Percentiles rank a stretch among this genome's conserved stretches.
Conservation (phyloP, 2,113 vertebrate species). For the Conger conger region DNA sequence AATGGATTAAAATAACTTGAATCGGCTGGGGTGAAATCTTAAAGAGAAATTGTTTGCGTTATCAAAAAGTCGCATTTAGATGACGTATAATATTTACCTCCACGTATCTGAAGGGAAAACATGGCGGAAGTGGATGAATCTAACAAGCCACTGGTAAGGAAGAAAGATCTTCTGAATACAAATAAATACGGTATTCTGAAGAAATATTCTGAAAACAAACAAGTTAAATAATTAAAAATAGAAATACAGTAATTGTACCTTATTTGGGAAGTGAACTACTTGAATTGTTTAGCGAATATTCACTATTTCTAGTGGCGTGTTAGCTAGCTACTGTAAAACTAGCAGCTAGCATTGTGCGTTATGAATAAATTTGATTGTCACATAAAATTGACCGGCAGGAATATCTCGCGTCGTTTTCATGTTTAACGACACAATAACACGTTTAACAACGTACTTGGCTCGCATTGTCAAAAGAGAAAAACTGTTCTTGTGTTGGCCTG, state of each 20-base stretch:
- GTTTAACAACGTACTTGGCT: not conserved
- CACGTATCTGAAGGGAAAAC: constrained; percentile 34
- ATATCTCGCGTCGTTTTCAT: too few relatives aligned
- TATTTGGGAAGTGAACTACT: too few relatives aligned
- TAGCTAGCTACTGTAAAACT: too few relatives aligned
- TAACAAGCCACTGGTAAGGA: constrained; percentile 57
- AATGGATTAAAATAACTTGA: not conserved
- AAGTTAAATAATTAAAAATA: not conserved
- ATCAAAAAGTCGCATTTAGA: constrained; percentile 4
- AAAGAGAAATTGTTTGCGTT: not conserved
- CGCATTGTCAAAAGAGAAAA: not conserved
- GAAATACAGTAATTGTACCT: not conserved
- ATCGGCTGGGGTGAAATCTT: not conserved
- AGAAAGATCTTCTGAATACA: not conserved
- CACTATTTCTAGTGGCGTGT: too few relatives aligned
- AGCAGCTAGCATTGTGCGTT: too few relatives aligned
- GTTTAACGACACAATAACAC: not conserved
- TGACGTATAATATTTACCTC: constrained; percentile 28
- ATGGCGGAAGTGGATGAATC: constrained; percentile 67
- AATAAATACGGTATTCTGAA: too few relatives aligned
- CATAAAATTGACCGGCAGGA: too few relatives aligned
- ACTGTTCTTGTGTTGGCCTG: not conserved
- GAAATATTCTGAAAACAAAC: not conserved
- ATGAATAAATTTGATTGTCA: too few relatives aligned
- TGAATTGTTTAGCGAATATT: too few relatives aligned